These are phyloP conservation scores for Plecotus auritus DNA, from an alignment of 2,113 vertebrate genomes.

Conservation along the genomic window DNA sequence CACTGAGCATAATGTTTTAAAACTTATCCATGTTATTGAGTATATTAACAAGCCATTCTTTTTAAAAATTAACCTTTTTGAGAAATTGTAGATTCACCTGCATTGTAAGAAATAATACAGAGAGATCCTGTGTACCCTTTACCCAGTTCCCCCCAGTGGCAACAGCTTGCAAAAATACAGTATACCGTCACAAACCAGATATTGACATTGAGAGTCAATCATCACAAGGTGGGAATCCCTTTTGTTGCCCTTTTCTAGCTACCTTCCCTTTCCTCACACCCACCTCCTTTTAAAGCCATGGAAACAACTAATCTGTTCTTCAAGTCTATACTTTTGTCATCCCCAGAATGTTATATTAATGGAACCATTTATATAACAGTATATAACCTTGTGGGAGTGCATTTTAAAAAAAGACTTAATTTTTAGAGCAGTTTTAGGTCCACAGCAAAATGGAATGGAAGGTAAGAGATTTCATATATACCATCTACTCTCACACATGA, in stretches of 20 bases:
- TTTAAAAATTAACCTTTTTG: neutral
- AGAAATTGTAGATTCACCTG: neutral
- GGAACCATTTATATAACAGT: neutral
- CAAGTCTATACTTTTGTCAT: neutral
- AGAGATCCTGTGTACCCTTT: neutral
- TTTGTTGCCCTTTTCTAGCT: neutral
- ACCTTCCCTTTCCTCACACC: neutral
- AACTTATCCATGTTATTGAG: neutral
- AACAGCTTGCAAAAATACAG: neutral
- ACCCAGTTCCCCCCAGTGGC: neutral
- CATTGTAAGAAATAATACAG: neutral
- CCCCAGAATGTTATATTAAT: neutral
- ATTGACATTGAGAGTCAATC: neutral
- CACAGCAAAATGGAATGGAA: neutral
- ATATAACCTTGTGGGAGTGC: too few relatives aligned
- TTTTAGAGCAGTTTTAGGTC: neutral
- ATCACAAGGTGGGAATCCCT: neutral
- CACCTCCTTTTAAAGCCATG: neutral
- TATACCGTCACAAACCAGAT: neutral
- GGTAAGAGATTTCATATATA: neutral
- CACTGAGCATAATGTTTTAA: neutral
- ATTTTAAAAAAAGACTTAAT: neutral
- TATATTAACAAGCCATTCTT: neutral
- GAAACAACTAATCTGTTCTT: neutral
- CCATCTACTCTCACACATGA: neutral